phyloP scores from a whole-genome alignment of 23 tunicate genomes.

The Oikopleura albicans region DNA sequence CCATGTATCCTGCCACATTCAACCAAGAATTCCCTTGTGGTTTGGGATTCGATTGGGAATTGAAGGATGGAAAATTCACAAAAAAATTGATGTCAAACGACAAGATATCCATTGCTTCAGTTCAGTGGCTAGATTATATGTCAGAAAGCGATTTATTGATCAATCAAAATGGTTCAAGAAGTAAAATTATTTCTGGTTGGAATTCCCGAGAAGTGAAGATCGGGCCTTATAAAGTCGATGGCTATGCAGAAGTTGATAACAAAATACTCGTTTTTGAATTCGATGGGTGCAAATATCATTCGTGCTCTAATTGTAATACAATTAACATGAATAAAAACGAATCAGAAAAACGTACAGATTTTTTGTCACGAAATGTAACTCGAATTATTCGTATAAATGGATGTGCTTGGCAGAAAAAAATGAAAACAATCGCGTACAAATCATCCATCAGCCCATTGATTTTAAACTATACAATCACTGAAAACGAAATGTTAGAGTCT shows the following conservation, averaged over 20 bases:
- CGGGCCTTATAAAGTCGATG: neutral
- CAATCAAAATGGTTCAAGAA: neutral
- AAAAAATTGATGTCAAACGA: neutral
- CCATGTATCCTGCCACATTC: neutral
- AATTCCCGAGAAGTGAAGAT: neutral
- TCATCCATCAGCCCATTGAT: neutral
- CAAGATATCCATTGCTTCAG: neutral
- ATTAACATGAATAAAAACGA: too few species aligned
- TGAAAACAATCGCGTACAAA: neutral
- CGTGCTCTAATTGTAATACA: too few species aligned
- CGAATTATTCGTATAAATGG: neutral
- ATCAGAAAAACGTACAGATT: too few species aligned
- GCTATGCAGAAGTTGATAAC: neutral
- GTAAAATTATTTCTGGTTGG: neutral
- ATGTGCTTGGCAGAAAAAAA: neutral
- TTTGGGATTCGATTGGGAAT: neutral
- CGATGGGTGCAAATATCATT: neutral
- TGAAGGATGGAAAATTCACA: neutral
- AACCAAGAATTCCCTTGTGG: neutral
- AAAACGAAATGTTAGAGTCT: neutral
- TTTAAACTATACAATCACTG: neutral
- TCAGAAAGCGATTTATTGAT: neutral
- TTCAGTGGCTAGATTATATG: neutral
- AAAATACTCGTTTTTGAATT: neutral
- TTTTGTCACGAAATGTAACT: too few species aligned